These are phyloP conservation scores for Neelides folsomi DNA, from an alignment of 2,888 invertebrate species.

Conservation along the genomic window DNA sequence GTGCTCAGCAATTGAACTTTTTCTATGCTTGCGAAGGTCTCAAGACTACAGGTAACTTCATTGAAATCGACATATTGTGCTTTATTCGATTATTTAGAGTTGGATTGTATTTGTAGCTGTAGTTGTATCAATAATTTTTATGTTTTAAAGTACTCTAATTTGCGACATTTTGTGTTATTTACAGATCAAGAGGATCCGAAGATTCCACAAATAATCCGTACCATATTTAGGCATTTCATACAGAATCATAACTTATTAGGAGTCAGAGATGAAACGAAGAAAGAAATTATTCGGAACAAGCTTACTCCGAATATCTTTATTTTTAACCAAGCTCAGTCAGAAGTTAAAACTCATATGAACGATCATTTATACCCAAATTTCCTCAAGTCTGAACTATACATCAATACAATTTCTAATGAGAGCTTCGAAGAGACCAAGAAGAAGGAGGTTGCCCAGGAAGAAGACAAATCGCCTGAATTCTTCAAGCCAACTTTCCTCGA, in stretches of 20 bases:
- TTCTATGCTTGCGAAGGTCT: constrained; percentile 84
- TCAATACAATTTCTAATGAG: neutral
- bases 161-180: no score
- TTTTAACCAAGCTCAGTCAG: constrained; percentile 7
- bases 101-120: no score
- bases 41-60: constrained; percentile 17
- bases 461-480: neutral
- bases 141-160: no score
- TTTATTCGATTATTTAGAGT: no score
- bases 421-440: neutral
- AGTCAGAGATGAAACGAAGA: no score
- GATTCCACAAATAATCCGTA: no score
- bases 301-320: neutral
- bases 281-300: no score
- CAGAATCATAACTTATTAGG: no score
- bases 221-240: no score
- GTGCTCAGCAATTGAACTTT: constrained; percentile 68
- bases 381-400: constrained; percentile 8
- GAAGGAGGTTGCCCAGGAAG: neutral
- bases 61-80: no score
- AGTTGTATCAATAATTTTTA: no score
- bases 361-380: constrained; percentile 8
- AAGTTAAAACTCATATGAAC: constrained; percentile 9
- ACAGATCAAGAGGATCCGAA: no score
- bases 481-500: neutral